These are phyloP conservation scores for Hoplostethus atlanticus DNA, from an alignment of 2,797 vertebrate genomes.

Conservation along the genomic window DNA sequence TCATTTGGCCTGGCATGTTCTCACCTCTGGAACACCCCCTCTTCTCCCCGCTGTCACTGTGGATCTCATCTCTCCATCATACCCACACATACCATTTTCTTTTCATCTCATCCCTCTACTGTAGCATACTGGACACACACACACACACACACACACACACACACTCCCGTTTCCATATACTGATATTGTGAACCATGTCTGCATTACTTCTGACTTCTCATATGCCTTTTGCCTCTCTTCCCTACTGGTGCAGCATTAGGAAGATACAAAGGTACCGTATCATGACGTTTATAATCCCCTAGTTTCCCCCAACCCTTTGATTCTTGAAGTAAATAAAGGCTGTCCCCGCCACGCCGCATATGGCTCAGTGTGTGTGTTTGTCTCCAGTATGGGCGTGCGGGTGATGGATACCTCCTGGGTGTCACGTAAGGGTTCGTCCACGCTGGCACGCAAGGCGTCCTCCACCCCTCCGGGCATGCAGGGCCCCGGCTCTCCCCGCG, in stretches of 20 bases:
- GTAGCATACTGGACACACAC: too few relatives aligned
- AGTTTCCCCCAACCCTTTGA: neutral
- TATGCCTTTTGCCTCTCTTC: slow-evolving; percentile 73
- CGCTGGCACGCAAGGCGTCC: slow-evolving; percentile 87
- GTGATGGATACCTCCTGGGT: slow-evolving; percentile 99
- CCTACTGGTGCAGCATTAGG: slow-evolving; percentile 97
- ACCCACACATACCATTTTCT: neutral
- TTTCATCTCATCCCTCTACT: neutral
- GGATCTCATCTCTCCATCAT: slow-evolving; percentile 34
- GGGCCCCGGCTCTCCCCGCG: slow-evolving; percentile 86
- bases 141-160: too few relatives aligned
- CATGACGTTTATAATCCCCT: slow-evolving; percentile 32
- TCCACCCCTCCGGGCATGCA: slow-evolving; percentile 91
- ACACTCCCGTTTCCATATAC: neutral
- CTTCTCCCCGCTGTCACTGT: slow-evolving; percentile 35
- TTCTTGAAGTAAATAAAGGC: neutral
- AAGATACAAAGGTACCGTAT: slow-evolving; percentile 99
- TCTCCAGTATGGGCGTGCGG: slow-evolving; percentile 95
- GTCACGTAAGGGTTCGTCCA: slow-evolving; percentile 93
- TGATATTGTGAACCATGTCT: slow-evolving; percentile 48
- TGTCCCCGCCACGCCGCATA: neutral
- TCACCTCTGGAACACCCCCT: slow-evolving; percentile 47
- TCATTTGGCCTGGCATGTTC: slow-evolving; percentile 50
- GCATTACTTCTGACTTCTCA: slow-evolving; percentile 61
- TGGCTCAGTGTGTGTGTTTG: slow-evolving; percentile 39